phyloP scores from a whole-genome alignment of 1,140 invertebrate species.

The Aethina tumida region DNA sequence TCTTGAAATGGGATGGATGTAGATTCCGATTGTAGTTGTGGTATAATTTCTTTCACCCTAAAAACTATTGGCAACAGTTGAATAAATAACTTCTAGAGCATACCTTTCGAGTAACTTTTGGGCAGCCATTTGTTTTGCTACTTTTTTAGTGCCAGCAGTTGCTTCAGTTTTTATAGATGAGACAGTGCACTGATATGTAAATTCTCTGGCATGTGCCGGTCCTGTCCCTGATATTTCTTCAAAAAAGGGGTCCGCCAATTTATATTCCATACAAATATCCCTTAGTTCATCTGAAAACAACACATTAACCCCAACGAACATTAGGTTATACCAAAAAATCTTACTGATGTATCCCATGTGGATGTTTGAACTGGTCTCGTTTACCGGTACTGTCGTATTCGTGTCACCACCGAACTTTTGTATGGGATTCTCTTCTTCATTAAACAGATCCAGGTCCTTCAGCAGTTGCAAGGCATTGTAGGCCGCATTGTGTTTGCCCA shows the following conservation, averaged over 20 bases:
- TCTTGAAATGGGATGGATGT: slow-evolving; percentile 7
- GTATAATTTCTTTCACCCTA: slow-evolving; percentile 19
- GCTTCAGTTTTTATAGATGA: slow-evolving; percentile 45
- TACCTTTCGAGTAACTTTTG: slow-evolving; percentile 41
- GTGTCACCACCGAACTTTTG: no score
- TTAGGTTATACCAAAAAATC: slow-evolving; percentile 43
- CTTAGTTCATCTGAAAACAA: slow-evolving; percentile 19
- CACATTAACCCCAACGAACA: slow-evolving; percentile 1
- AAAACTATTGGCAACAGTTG: slow-evolving; percentile 3
- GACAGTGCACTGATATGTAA: slow-evolving; percentile 57
- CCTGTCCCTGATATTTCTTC: slow-evolving; percentile 53
- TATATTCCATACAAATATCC: slow-evolving; percentile 51
- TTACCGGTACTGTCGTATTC: no score
- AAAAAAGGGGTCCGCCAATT: slow-evolving; percentile 53
- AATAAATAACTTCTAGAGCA: slow-evolving; percentile 1
- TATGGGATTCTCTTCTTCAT: slow-evolving; percentile 16
- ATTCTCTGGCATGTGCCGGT: slow-evolving; percentile 58
- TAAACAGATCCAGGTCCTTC: slow-evolving; percentile 19
- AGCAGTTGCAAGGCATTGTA: slow-evolving; percentile 22
- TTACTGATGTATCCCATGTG: no score
- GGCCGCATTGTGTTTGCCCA: slow-evolving; percentile 28
- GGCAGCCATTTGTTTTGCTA: slow-evolving; percentile 46
- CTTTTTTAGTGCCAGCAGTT: slow-evolving; percentile 43
- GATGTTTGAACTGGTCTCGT: no score
- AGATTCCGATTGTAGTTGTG: slow-evolving; percentile 12